These are phyloP conservation scores for Eulimnadia texana DNA, from an alignment of 1,140 invertebrate genomes.

Conservation along the genomic window DNA sequence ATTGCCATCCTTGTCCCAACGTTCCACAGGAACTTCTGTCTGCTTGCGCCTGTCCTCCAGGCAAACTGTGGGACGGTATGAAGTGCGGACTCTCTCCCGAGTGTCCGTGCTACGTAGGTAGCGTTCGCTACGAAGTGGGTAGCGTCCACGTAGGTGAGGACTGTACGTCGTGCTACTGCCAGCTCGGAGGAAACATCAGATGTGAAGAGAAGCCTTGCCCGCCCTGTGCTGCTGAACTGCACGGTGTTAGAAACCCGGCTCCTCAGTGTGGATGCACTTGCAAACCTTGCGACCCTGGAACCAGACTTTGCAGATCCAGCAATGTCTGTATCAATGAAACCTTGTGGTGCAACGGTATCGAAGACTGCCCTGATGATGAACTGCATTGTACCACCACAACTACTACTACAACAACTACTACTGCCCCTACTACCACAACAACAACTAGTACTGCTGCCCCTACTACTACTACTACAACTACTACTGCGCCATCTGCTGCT, in stretches of 20 bases:
- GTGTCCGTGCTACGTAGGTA: conserved; percentile 58
- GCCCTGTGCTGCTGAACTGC: conserved; percentile 40
- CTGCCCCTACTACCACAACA: conserved; percentile 14
- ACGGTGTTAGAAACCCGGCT: conserved; percentile 29
- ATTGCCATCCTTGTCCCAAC: conserved; percentile 35
- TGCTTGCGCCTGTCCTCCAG: conserved; percentile 25
- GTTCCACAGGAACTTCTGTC: conserved; percentile 21
- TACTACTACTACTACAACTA: not conserved
- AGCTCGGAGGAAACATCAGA: conserved; percentile 45
- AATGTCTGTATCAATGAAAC: conserved; percentile 52
- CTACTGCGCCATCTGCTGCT: not conserved
- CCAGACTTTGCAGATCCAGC: conserved; percentile 53
- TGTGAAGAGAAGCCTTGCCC: conserved; percentile 52
- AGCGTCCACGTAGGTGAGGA: conserved; percentile 46
- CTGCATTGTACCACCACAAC: conserved; percentile 37
- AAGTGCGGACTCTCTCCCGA: conserved; percentile 47
- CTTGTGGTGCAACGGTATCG: conserved; percentile 64
- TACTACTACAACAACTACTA: conserved; percentile 2
- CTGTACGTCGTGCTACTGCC: conserved; percentile 61
- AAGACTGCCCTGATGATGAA: conserved; percentile 75
- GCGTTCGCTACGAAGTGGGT: conserved; percentile 50
- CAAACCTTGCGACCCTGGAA: conserved; percentile 46
- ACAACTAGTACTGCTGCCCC: conserved; percentile 8
- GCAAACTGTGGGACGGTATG: conserved; percentile 51
- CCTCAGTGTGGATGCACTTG: conserved; percentile 55